A percentile compares a stretch with the other conserved stretches of the same genome.
These are phyloP conservation scores for Burhinus bistriatus DNA, from an alignment of 2,113 vertebrate species.

Conservation along the genomic window DNA sequence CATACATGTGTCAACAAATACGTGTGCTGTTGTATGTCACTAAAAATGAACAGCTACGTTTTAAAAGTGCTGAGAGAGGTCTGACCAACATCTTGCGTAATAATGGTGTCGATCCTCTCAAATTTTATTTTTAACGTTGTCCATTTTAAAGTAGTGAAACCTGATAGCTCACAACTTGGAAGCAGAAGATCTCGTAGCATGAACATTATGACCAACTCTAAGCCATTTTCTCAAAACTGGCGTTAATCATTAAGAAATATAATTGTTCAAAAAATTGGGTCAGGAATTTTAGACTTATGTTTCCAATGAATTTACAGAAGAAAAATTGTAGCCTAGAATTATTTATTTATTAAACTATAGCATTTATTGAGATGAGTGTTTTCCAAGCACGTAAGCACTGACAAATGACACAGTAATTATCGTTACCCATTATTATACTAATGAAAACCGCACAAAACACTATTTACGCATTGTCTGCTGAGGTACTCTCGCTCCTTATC, in stretches of 20 bases:
- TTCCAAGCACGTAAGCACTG: not conserved
- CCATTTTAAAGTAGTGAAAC: slow-evolving; percentile 7
- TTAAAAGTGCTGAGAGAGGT: not conserved
- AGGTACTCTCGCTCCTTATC: not conserved
- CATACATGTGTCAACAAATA: not conserved
- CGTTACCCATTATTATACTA: not conserved
- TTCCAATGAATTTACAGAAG: not conserved
- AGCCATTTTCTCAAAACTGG: not conserved
- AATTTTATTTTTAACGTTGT: not conserved
- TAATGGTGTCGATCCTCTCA: not conserved
- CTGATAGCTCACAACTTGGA: not conserved
- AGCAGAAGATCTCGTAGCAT: not conserved
- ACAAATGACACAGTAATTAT: not conserved
- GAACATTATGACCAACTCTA: not conserved
- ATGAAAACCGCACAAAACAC: not conserved
- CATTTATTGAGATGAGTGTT: not conserved
- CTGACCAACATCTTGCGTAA: not conserved
- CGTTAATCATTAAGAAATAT: not conserved
- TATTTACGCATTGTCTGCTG: not conserved
- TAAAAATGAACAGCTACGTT: not conserved
- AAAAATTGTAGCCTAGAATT: not conserved
- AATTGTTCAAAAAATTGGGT: not conserved
- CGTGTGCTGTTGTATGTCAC: not conserved
- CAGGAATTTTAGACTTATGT: not conserved
- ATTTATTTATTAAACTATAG: not conserved